Conservation (phyloP, 2,888 invertebrate species). For the Boloria selene region DNA sequence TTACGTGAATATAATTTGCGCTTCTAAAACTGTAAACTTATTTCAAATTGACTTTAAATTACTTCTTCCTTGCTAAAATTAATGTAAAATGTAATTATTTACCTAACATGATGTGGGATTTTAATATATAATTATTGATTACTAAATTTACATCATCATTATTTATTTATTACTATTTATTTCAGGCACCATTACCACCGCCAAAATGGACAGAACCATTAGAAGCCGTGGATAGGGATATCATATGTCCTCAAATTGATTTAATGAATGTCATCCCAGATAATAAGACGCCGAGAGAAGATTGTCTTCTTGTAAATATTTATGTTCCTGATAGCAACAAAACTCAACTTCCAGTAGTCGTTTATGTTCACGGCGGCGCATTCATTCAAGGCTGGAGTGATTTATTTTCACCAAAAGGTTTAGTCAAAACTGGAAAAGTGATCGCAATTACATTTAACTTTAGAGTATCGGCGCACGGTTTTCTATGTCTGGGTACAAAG, state of each 20-base stretch:
- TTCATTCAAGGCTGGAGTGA: constrained; percentile 59
- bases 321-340: constrained; percentile 44
- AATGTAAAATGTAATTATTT: too few species aligned
- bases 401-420: constrained; percentile 43
- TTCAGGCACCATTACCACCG: constrained; percentile 53
- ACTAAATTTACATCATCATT: not conserved
- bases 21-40: too few species aligned
- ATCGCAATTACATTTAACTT: constrained; percentile 58
- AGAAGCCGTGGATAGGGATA: constrained; percentile 43
- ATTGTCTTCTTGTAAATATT: constrained; percentile 48
- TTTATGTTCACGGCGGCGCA: constrained; percentile 69
- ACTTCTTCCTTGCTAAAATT: too few species aligned
- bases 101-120: too few species aligned
- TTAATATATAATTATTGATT: too few species aligned
- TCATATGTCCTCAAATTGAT: constrained; percentile 42
- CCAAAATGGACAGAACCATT: constrained; percentile 45
- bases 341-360: constrained; percentile 56
- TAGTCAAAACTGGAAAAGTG: constrained; percentile 48
- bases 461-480: constrained; percentile 49
- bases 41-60: too few species aligned
- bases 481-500: constrained; percentile 46
- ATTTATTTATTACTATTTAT: constrained; percentile 18
- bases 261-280: constrained; percentile 18
- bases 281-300: constrained; percentile 39
- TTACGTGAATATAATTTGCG: too few species aligned